A percentile compares a stretch with the other conserved stretches of the same genome.
phyloP scores from a whole-genome alignment of 2,888 invertebrate genomes.

The Labia minor region DNA sequence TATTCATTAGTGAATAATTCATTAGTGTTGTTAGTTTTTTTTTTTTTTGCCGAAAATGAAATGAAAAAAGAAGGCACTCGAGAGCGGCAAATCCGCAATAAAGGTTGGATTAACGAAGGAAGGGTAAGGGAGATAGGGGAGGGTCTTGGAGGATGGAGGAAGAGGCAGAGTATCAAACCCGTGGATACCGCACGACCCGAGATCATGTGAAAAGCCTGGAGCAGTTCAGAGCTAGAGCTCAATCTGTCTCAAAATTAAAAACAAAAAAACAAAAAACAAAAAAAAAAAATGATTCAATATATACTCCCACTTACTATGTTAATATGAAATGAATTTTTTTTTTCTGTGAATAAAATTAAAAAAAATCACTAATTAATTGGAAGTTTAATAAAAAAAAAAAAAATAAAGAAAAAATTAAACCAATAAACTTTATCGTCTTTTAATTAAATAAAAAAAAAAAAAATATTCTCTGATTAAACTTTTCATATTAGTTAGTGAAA shows the following conservation, averaged over 20 bases:
- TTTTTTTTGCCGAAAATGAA: neutral
- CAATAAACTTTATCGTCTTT: too few relatives aligned
- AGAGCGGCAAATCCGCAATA: neutral
- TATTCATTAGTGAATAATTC: neutral
- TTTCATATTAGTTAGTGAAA: too few relatives aligned
- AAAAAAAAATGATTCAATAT: neutral
- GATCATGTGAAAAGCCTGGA: neutral
- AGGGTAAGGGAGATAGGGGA: neutral
- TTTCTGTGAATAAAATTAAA: too few relatives aligned
- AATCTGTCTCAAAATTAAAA: neutral
- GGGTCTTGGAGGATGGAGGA: neutral
- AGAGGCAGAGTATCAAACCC: neutral
- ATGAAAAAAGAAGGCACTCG: slow-evolving; percentile 4
- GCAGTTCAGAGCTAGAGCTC: slow-evolving; percentile 9
- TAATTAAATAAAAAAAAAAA: too few relatives aligned
- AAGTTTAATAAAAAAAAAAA: too few relatives aligned
- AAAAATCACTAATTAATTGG: too few relatives aligned
- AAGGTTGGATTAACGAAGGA: neutral
- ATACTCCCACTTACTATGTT: too few relatives aligned
- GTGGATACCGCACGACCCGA: neutral
- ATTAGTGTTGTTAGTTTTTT: neutral
- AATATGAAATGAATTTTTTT: too few relatives aligned
- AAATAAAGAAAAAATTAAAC: too few relatives aligned
- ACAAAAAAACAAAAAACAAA: neutral
- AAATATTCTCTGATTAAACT: too few relatives aligned